These are phyloP conservation scores for Acronicta aceris DNA, from an alignment of 2,888 invertebrate genomes.

Conservation along the genomic window DNA sequence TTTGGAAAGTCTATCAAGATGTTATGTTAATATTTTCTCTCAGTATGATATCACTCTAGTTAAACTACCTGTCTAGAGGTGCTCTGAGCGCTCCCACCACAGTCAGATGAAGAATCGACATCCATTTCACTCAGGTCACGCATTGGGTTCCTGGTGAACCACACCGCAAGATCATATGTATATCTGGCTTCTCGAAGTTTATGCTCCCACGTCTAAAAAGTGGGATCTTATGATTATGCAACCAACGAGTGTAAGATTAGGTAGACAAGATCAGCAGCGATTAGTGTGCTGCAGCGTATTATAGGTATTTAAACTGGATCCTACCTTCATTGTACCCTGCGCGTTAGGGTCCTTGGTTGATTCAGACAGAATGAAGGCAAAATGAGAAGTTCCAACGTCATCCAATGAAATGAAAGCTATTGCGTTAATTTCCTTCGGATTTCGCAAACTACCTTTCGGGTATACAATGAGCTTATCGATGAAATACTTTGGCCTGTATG, in stretches of 20 bases:
- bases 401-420: constrained; percentile 73
- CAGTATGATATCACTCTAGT: too few relatives aligned
- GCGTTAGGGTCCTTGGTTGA: constrained; percentile 69
- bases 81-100: constrained; percentile 46
- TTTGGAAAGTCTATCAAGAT: too few relatives aligned
- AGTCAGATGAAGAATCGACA: constrained; percentile 68
- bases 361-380: constrained; percentile 73
- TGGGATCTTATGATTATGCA: not conserved
- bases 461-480: constrained; percentile 68
- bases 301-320: not conserved
- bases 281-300: not conserved
- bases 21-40: too few relatives aligned
- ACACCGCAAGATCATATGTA: constrained; percentile 84
- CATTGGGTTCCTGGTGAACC: constrained; percentile 69
- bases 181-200: constrained; percentile 93
- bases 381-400: constrained; percentile 70
- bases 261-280: not conserved
- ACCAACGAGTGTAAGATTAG: not conserved
- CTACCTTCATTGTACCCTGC: constrained; percentile 67
- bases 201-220: constrained; percentile 91
- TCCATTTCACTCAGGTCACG: constrained; percentile 71
- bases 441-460: constrained; percentile 56
- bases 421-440: constrained; percentile 50
- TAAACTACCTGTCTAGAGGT: not conserved
- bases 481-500: constrained; percentile 78